These are phyloP conservation scores for Coracias cyanogaster DNA, from an alignment of 2,797 vertebrate species.

Conservation along the genomic window DNA sequence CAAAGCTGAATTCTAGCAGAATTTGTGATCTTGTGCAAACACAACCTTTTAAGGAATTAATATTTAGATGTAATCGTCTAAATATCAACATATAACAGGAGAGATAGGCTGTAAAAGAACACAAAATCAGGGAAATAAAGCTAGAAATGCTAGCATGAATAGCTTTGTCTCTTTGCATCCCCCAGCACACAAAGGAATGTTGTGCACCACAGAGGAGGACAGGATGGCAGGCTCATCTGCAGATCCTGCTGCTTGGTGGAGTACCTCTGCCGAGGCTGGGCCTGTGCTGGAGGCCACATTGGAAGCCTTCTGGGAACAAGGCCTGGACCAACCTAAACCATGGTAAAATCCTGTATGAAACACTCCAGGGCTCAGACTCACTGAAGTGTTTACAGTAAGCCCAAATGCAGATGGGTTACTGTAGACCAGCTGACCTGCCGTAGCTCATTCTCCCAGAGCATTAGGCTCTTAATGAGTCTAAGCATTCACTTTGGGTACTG, in stretches of 20 bases:
- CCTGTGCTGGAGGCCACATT: fast-evolving
- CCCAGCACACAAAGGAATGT: fast-evolving
- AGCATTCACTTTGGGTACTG: not conserved
- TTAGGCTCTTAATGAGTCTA: slow-evolving; percentile 5
- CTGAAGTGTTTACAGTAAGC: not conserved
- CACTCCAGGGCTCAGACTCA: not conserved
- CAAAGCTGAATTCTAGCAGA: not conserved
- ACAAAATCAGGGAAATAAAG: not conserved
- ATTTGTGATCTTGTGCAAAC: not conserved
- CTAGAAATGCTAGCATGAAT: not conserved
- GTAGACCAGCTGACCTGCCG: not conserved
- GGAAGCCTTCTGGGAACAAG: not conserved
- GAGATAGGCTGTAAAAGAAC: not conserved
- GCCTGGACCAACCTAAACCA: not conserved
- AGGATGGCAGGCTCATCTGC: fast-evolving
- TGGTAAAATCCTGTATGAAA: not conserved
- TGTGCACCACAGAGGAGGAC: not conserved
- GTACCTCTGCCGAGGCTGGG: not conserved
- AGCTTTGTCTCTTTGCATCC: not conserved
- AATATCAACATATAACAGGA: not conserved
- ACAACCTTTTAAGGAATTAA: not conserved
- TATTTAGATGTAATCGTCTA: not conserved
- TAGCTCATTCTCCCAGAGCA: not conserved
- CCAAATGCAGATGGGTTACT: not conserved
- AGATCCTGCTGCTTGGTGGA: not conserved